Evolutionary conservation across 2,797 vertebrate genomes (phyloP), one percentile per base, ranked within the genome.

Genomic region (Eulemur mongoz): DNA sequence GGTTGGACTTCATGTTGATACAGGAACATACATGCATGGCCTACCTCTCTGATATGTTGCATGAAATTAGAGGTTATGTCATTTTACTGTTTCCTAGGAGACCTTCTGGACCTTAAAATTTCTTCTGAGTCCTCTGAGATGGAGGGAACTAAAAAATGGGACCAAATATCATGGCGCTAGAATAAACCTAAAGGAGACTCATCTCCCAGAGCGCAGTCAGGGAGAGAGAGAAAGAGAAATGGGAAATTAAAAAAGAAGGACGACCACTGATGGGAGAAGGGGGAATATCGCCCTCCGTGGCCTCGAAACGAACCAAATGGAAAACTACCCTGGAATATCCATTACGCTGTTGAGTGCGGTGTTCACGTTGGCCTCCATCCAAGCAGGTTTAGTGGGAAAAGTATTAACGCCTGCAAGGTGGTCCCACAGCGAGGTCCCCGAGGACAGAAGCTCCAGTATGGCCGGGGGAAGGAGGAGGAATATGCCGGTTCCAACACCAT

Each of bases 321-420:
- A 59, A 59, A 59, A 27, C 25, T 48, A 6, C 72, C 75, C 95
- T 95, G 96, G 91, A 93, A 93, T 91, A 94, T 76, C 63, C 96
- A 97, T 96, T 85, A 91, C 85, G 27, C 83, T 20, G 59, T 7
- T 17, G 89, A 96, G 57, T 8, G 17, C 93, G 70, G 81, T 89
- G 2, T 92, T 76, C 85, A 30, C 0, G 0, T 12, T 97, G 97
- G 97, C 95, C 67, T 81, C 61, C 12, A 17, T 93, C 97, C 97
- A 98, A 94, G 94, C 27, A 70, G 95, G 92, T 78, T 97, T 95
- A 94, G 95, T 96, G 91, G 95, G 94, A 94, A 96, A 97, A 93
- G 91, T 93, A 95, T 97, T 97, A 98, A 95, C 94, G 48, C 97
- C 95, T 97, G 96, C 97, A 96, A 95, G 97, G 97, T 97, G 97